These are phyloP conservation scores for Connochaetes taurinus DNA, from an alignment of 2,113 vertebrate genomes.

Conservation along the genomic window DNA sequence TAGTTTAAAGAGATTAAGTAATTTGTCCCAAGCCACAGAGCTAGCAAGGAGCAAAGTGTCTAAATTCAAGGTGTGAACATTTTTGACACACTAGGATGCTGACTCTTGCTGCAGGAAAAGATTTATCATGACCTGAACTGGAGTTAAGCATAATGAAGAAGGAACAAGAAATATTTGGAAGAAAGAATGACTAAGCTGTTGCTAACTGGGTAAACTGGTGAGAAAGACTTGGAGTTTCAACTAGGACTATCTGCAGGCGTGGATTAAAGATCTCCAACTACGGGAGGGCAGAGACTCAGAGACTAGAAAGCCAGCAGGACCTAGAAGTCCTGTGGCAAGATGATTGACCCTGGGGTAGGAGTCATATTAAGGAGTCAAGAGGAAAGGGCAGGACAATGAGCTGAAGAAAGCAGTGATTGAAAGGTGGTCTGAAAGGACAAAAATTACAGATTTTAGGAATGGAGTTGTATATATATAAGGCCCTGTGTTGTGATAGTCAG, in stretches of 20 bases:
- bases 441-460: background rate
- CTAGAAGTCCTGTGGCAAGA: background rate
- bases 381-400: background rate
- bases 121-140: background rate
- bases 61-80: background rate
- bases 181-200: background rate
- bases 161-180: background rate
- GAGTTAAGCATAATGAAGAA: background rate
- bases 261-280: background rate
- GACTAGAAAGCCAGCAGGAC: background rate
- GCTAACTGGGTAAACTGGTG: background rate
- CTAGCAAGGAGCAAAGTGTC: background rate
- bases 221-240: background rate
- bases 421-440: background rate
- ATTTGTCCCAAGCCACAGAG: background rate
- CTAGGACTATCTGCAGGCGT: background rate
- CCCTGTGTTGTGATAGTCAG: background rate
- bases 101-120: background rate
- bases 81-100: background rate
- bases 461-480: background rate
- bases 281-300: background rate
- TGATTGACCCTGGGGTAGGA: background rate
- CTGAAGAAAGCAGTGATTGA: background rate
- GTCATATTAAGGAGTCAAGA: background rate
- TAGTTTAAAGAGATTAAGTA: background rate